Conservation (phyloP, 2,888 invertebrate genomes). For the Dolichopus griseipennis region DNA sequence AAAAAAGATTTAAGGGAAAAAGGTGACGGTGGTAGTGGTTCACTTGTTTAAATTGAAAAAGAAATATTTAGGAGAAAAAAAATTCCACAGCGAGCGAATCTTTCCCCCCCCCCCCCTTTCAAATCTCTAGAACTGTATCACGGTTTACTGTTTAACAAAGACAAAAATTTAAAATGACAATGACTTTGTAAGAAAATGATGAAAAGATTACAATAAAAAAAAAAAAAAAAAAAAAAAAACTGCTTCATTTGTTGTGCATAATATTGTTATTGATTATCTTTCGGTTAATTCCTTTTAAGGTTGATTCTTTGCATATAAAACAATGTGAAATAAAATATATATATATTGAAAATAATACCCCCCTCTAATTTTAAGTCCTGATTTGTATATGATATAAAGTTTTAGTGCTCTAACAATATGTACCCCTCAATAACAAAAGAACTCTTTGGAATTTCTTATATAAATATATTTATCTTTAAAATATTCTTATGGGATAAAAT, state of each 20-base stretch:
- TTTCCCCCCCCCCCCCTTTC: neutral
- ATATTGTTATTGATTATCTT: neutral
- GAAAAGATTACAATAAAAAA: neutral
- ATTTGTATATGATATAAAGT: neutral
- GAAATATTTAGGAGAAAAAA: too few relatives aligned
- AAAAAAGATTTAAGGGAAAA: too few relatives aligned
- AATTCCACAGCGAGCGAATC: too few relatives aligned
- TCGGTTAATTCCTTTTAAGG: slow-evolving; percentile 5
- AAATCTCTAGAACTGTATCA: too few relatives aligned
- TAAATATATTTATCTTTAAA: too few relatives aligned
- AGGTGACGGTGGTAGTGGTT: too few relatives aligned
- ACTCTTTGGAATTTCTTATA: too few relatives aligned
- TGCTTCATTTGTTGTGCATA: slow-evolving; percentile 3
- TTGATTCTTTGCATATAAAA: neutral
- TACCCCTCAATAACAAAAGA: neutral
- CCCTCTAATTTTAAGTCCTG: neutral
- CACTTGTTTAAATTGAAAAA: too few relatives aligned
- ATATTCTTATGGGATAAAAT: neutral
- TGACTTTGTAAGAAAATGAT: neutral
- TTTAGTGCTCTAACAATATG: neutral
- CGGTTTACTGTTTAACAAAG: too few relatives aligned
- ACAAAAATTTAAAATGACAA: neutral
- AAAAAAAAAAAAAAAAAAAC: neutral
- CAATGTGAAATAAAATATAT: too few relatives aligned
- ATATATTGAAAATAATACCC: too few relatives aligned